Percentiles rank a stretch among this genome's conserved stretches.
phyloP scores from a whole-genome alignment of 1,140 invertebrate genomes.

The Macrostomum lignano region DNA sequence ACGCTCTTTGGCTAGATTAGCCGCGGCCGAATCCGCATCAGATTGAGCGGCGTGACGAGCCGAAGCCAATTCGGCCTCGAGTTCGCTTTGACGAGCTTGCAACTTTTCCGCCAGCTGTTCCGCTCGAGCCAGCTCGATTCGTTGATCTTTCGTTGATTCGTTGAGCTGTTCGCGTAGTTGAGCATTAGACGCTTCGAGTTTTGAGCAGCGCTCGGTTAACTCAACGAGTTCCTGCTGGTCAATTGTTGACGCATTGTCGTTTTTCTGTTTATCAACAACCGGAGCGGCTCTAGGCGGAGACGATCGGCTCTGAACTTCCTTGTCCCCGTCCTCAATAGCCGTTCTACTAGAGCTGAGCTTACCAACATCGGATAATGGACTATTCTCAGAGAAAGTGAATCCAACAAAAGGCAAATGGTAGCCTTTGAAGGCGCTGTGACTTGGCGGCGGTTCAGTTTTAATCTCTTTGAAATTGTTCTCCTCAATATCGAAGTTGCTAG shows the following conservation, averaged over 20 bases:
- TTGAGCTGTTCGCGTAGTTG: neutral
- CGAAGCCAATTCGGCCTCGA: too few species aligned
- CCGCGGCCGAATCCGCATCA: too few species aligned
- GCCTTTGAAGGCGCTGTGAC: constrained; percentile 69
- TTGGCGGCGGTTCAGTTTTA: constrained; percentile 37
- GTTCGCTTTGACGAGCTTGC: too few species aligned
- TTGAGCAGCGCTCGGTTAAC: neutral
- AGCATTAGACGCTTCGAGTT: neutral
- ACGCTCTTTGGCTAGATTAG: too few species aligned
- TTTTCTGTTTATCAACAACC: neutral
- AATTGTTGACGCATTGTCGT: neutral
- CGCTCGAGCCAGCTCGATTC: too few species aligned
- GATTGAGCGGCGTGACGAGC: too few species aligned
- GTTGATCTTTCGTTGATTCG: too few species aligned
- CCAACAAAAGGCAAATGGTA: constrained; percentile 87
- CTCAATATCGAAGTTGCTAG: constrained; percentile 95
- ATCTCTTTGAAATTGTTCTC: constrained; percentile 28
- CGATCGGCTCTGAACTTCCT: neutral
- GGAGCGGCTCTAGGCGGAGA: neutral
- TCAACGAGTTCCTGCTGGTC: neutral
- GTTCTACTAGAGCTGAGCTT: constrained; percentile 24
- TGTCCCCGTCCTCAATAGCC: constrained; percentile 1
- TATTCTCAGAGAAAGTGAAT: constrained; percentile 70
- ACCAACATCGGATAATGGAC: neutral
- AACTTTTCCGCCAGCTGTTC: too few species aligned